These are phyloP conservation scores for Tigriopus californicus DNA, from an alignment of 2,888 invertebrate genomes.

Conservation along the genomic window DNA sequence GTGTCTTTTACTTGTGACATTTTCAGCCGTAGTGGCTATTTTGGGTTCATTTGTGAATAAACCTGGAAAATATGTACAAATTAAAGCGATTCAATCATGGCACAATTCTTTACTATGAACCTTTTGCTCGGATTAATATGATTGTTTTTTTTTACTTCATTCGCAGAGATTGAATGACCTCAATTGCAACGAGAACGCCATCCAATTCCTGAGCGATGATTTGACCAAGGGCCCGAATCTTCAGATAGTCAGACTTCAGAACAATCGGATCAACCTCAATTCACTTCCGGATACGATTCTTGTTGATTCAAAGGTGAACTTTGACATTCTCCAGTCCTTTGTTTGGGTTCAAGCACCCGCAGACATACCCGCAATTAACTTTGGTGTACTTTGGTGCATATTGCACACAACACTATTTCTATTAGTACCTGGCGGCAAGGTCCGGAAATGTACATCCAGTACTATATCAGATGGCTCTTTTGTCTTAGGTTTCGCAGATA, in stretches of 20 bases:
- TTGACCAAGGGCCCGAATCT: neutral
- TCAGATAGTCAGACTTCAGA: neutral
- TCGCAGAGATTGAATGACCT: neutral
- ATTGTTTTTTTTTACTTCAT: neutral
- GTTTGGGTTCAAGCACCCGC: neutral
- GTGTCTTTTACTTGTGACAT: too few relatives aligned
- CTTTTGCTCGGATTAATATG: too few relatives aligned
- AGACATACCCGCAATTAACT: neutral
- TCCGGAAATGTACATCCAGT: too few relatives aligned
- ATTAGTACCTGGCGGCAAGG: too few relatives aligned
- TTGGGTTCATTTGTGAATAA: too few relatives aligned
- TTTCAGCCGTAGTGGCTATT: too few relatives aligned
- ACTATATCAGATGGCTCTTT: neutral
- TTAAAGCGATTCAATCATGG: too few relatives aligned
- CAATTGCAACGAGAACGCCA: neutral
- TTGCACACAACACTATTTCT: too few relatives aligned
- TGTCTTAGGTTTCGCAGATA: neutral
- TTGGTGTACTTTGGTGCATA: neutral
- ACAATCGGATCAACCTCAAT: neutral
- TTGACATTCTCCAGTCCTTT: neutral
- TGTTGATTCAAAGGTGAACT: neutral
- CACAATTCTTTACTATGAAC: too few relatives aligned
- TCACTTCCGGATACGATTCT: neutral
- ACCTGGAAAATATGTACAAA: too few relatives aligned
- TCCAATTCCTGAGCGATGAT: neutral